Evolutionary conservation across 2,113 vertebrate species (phyloP), one percentile per base, ranked within the genome.

Genomic region (Bubalus kerabau): DNA sequence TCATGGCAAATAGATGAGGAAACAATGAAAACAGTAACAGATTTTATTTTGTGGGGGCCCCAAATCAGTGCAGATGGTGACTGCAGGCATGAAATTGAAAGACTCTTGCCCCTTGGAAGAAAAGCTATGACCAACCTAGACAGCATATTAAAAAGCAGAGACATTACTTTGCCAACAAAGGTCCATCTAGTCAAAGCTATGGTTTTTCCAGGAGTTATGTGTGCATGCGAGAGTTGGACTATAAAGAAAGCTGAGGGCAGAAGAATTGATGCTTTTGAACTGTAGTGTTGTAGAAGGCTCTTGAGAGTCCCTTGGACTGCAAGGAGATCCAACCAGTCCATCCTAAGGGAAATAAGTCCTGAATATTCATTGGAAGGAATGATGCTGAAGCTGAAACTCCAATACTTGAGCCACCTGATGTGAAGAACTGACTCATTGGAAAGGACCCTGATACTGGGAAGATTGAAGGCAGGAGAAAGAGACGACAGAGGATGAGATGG

Each of bases 401-500:
- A 36, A 11, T 36, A 36, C 64, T 36, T 67, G 11, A 32, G 32
- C 17, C 32, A 67, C 64, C 4, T 67, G 17, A 67, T 36, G 17
- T 0, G 0, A 67, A 36, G 64, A 67, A 71, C 19, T 71, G 64
- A 36, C 64, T 71, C n/a, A 21, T 12, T 21, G 19, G 64, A 36
- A 71, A 71, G 9, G n/a, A 71, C 64, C 5, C 4, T 36, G 64
- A 71, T 71, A 17, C 64, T 71, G n/a, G n/a, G 11, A 36, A 12
- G 64, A 36, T 23, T 71, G 64, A 36, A 36, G 19, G 64, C 19
- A 36, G 64, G n/a, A 71, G n/a, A 36, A 71, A 5, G 64, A 36
- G 19, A 23, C 0, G 1, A 71, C 17, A 71, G n/a, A 0, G 0
- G n/a, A 21, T 71, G 64, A 36, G 64, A 71, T 71, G 64, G 64